phyloP scores from a whole-genome alignment of 2,113 vertebrate species.

The Macaca fascicularis region T2T-MFA8v1.1 NC_088376.1:160068001-160068500 shows the following conservation, averaged over 20 bases:
- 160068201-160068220: background rate
- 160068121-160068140: too few relatives aligned
- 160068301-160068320: background rate
- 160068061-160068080: rapidly evolving
- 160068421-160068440: too few relatives aligned
- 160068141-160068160: background rate
- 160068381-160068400: too few relatives aligned
- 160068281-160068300: background rate
- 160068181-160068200: slow-evolving; percentile 25
- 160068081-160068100: too few relatives aligned
- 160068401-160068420: too few relatives aligned
- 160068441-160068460: too few relatives aligned
- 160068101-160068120: too few relatives aligned
- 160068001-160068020: too few relatives aligned
- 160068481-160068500: too few relatives aligned
- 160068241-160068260: background rate
- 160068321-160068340: background rate
- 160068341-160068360: background rate
- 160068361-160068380: too few relatives aligned
- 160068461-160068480: too few relatives aligned
- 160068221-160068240: background rate
- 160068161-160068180: background rate
- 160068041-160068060: rapidly evolving
- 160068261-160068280: background rate
- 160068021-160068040: too few relatives aligned